A percentile compares a stretch with the other conserved stretches of the same genome.
Conservation (phyloP, 1,140 invertebrate genomes). For the Lordiphosa stackelbergi region DNA sequence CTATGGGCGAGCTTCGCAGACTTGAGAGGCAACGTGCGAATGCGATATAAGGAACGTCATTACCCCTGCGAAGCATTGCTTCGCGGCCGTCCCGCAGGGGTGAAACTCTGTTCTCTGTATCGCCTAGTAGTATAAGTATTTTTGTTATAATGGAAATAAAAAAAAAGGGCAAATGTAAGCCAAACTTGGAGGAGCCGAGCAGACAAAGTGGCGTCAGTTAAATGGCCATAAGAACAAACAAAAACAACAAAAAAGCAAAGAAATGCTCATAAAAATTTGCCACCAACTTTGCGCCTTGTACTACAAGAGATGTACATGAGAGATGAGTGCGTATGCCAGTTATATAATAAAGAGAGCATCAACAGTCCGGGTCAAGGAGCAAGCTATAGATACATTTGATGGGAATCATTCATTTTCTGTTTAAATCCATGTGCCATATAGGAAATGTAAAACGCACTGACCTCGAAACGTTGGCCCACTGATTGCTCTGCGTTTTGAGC, state of each 20-base stretch:
- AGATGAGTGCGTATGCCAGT: conserved; percentile 5
- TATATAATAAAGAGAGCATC: conserved; percentile 8
- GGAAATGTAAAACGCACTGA: conserved; percentile 51
- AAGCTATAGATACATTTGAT: conserved; percentile 4
- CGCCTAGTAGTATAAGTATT: too few relatives aligned
- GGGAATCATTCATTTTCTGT: conserved; percentile 4
- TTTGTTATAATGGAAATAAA: too few relatives aligned
- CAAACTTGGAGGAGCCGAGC: conserved; percentile 32
- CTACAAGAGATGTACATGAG: neutral
- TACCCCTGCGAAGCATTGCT: too few relatives aligned
- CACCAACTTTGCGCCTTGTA: conserved; percentile 1
- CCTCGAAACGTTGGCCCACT: conserved; percentile 38
- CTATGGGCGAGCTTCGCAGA: too few relatives aligned
- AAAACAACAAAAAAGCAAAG: conserved; percentile 16
- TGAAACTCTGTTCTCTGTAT: too few relatives aligned
- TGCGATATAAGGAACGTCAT: too few relatives aligned
- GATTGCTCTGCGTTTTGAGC: neutral
- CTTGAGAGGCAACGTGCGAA: too few relatives aligned
- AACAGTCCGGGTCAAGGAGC: conserved; percentile 1
- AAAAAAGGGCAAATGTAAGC: conserved; percentile 33
- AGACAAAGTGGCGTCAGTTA: conserved; percentile 65
- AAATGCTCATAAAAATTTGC: conserved; percentile 47
- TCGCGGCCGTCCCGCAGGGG: too few relatives aligned
- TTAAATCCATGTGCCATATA: conserved; percentile 26
- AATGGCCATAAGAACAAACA: conserved; percentile 56